Base-by-base conservation (phyloP, 2,888 invertebrate genomes). In the Geotrupes spiniger region DNA sequence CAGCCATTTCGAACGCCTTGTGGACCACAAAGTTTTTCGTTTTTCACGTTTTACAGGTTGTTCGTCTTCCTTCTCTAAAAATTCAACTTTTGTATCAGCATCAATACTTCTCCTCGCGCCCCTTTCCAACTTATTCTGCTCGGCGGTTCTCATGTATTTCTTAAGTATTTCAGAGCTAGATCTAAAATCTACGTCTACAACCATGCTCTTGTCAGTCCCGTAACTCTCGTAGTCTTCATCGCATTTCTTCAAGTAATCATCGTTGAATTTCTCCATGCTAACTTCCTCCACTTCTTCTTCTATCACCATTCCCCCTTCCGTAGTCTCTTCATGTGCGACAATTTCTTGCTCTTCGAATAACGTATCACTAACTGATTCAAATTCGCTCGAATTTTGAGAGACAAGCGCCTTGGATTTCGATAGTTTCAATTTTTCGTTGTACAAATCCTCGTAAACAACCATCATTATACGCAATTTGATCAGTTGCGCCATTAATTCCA, bases 381-480 rank as follows among this genome's bases (percentile, higher is more conserved):
- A 21, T 21, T 21, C 6, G 6, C 21, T 21, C 6, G 21, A 4
- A 4, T 21, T 6, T 21, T n/a, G n/a, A n/a, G n/a, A n/a, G n/a
- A n/a, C n/a, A n/a, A n/a, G n/a, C n/a, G n/a, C n/a, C n/a, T n/a
- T n/a, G 21, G 21, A 21, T 21, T 15, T 38, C 11, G 14, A 1
- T n/a, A 40, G n/a, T n/a, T n/a, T n/a, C n/a, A n/a, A 11, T 26
- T 16, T 26, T 28, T 49, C 43, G 33, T 39, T 37, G 29, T 46
- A 50, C 14, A 46, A 17, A 17, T 50, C 41, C 42, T 50, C 50
- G 10, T 46, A 25, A 1, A 46, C 37, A 9, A 46, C 17, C 25
- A 50, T 25, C 16, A 46, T 38, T 4, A 29, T 42, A 8, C 50
- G 28, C 15, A 50, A 14, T 36, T 50, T 50, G 12, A 50, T 42